Evolutionary conservation across 2,113 vertebrate genomes (phyloP).

Genomic region (Pterophyllum scalare): DNA sequence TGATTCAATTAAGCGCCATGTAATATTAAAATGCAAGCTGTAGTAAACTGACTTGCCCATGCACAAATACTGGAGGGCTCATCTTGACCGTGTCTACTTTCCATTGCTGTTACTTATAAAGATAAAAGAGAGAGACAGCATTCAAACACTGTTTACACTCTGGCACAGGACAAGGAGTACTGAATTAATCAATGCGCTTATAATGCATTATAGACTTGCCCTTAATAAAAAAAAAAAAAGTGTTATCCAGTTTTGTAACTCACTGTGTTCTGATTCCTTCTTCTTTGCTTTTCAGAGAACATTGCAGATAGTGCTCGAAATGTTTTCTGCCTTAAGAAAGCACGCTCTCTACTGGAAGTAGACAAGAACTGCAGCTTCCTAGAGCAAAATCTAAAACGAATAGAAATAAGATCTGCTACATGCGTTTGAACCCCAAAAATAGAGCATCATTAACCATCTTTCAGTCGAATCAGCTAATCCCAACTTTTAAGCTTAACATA

Average conservation of each 20-base stretch:
- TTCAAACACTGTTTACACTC: too few species aligned
- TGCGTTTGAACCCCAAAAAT: background rate
- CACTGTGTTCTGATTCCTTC: background rate
- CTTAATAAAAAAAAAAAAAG: background rate
- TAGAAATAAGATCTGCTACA: background rate
- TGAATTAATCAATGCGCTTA: background rate
- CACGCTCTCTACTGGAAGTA: slow-evolving; percentile 26
- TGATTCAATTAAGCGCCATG: too few species aligned
- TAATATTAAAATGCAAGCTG: too few species aligned
- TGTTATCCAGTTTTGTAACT: background rate
- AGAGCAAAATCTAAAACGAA: background rate
- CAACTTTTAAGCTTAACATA: too few species aligned
- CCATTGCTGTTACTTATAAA: too few species aligned
- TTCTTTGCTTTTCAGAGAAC: background rate
- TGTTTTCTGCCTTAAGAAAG: background rate
- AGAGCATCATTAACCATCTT: background rate
- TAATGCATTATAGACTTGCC: background rate
- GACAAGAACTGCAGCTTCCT: background rate
- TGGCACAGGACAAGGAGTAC: too few species aligned
- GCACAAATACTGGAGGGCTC: too few species aligned
- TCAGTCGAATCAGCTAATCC: background rate
- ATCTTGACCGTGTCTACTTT: too few species aligned
- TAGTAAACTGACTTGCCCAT: too few species aligned
- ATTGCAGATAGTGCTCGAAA: background rate
- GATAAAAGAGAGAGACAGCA: too few species aligned